Conservation (phyloP, 2,888 invertebrate species). For the Trachelus iudaicus region DNA sequence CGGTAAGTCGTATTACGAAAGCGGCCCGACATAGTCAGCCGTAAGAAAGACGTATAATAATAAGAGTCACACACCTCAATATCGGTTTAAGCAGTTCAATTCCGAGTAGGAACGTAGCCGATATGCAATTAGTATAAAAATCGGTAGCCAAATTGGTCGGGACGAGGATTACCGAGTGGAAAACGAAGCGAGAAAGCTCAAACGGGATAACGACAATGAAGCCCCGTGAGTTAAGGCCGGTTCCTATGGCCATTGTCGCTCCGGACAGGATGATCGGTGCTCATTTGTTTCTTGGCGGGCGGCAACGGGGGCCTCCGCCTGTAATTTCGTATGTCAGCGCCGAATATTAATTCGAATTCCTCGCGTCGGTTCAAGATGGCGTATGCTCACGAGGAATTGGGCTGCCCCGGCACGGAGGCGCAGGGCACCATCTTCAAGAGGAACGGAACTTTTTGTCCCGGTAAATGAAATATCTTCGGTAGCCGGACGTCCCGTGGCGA, state of each 20-base stretch:
- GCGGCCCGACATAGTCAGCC: not conserved
- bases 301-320: constrained; percentile 39
- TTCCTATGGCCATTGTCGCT: constrained; percentile 39
- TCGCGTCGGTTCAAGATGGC: constrained; percentile 29
- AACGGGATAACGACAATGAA: constrained; percentile 23
- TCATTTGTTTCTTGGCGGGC: constrained; percentile 60
- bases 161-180: constrained; percentile 26
- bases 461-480: constrained; percentile 64
- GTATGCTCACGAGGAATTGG: constrained; percentile 8
- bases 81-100: constrained; percentile 1
- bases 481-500: constrained; percentile 56
- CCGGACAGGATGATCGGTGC: constrained; percentile 54
- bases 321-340: constrained; percentile 64
- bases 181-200: constrained; percentile 31
- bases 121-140: constrained; percentile 27
- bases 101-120: constrained; percentile 6
- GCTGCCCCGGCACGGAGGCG: not conserved
- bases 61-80: not conserved
- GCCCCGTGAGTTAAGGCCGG: constrained; percentile 20
- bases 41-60: not conserved
- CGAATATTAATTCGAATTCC: constrained; percentile 66
- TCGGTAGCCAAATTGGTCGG: constrained; percentile 40
- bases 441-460: constrained; percentile 45
- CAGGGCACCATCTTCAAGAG: constrained; percentile 3
- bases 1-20: not conserved